Conservation (phyloP, 2,888 invertebrate species). For the Pediacus dermestoides region DNA sequence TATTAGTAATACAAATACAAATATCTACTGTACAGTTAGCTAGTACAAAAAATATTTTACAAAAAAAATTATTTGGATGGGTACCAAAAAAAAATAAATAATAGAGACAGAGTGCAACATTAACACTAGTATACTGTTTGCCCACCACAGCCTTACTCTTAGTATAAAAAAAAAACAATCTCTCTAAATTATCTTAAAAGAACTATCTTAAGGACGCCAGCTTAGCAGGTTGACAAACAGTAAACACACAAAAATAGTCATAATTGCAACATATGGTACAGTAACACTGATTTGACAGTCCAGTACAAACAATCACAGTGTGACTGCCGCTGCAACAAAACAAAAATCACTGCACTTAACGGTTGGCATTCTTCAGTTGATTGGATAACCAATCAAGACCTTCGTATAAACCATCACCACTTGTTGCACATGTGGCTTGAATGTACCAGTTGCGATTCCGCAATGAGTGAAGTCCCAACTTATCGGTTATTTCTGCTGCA, state of each 20-base stretch:
- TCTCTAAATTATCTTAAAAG: constrained; percentile 21
- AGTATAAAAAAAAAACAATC: too few relatives aligned
- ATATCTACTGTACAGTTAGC: constrained; percentile 36
- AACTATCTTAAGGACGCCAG: constrained; percentile 13
- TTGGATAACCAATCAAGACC: constrained; percentile 99
- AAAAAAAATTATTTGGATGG: constrained; percentile 26
- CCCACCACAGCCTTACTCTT: too few relatives aligned
- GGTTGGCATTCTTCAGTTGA: constrained; percentile 97
- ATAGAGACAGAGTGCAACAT: constrained; percentile 25
- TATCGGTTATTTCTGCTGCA: constrained; percentile 99
- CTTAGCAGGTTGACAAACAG: constrained; percentile 31
- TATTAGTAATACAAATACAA: constrained; percentile 29
- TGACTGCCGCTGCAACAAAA: constrained; percentile 13
- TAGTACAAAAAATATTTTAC: constrained; percentile 34
- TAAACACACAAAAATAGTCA: constrained; percentile 28
- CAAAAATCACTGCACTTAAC: constrained; percentile 57
- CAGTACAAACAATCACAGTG: constrained; percentile 40
- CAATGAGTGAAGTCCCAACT: constrained; percentile 95
- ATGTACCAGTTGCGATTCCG: constrained; percentile 98
- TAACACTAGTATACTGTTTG: constrained; percentile 27
- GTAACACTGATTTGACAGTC: constrained; percentile 40
- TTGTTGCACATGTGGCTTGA: constrained; percentile 97
- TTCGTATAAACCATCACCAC: constrained; percentile 98
- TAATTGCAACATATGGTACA: constrained; percentile 49
- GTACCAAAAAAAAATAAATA: constrained; percentile 24